Evolutionary conservation across 2,888 invertebrate species (phyloP), one percentile per base, ranked within the genome.

Genomic region (Cerastis leucographa): DNA sequence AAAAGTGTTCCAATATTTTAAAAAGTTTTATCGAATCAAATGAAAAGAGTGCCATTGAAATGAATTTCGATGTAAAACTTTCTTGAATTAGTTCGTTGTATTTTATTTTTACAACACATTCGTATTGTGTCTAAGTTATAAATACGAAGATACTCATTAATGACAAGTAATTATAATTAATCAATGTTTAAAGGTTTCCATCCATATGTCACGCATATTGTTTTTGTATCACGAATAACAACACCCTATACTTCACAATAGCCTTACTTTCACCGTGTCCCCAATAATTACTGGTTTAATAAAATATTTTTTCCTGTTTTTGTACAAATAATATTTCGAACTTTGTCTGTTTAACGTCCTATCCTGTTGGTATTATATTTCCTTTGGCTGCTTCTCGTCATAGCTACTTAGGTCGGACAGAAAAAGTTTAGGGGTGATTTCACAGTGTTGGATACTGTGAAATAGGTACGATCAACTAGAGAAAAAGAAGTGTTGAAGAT

Each of bases 121-220:
- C 3, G 12, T 40, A 14, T 40, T 22, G 2, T 12, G 1, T 40
- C 12, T 0, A 40, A 12, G 17, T 62, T 62, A 22, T 62, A 35
- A 40, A 62, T 40, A 12, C 12, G 40, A 40, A 42, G 9, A 17
- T 14, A 44, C 3, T 46, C 17, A 46, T 35, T 35, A 22, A 29
- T 19, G 2, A 17, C 5, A 6, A 1, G 11, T 73, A n/a, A 75
- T 51, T 76, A 22, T 62, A 25, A 44, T 64, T 44, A 17, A 76
- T 74, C 2, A 74, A 61, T 22, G 44, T 4, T 14, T n/a, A 46
- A 70, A 71, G 22, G 17, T 51, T 29, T 51, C 49, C 19, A 44
- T 71, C 25, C 85, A 81, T 71, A 76, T 80, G 75, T 29, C 35
- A 61, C 71, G 72, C 61, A 80, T 73, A 40, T 71, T 62, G 49